Evolutionary conservation across 2,888 invertebrate genomes (phyloP), one percentile per base, ranked within the genome.

Genomic region (Drosophila pegasa): DNA sequence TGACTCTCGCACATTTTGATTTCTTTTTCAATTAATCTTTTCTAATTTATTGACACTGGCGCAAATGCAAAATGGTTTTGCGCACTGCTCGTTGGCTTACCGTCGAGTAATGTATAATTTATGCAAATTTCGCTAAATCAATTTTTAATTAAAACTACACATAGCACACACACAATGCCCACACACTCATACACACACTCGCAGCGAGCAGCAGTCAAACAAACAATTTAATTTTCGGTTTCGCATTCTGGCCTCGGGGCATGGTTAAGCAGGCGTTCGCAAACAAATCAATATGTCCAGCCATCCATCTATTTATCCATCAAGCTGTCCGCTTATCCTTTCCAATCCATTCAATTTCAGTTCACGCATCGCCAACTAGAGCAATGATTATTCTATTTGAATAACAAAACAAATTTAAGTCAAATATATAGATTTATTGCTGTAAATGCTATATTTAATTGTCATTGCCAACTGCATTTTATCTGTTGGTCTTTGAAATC

Each of bases 111-210:
- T 87, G 87, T 81, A 81, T 83, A 83, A 87, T 87, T 83, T 84
- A 83, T 83, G 83, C 83, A 83, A 83, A 83, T 83, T 80, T 79
- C 45, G 77, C 84, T 79, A 83, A 83, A 83, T 87, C 87, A 83
- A 83, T 83, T 83, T 83, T 83, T 83, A 83, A 83, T 83, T 87
- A 83, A 83, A 87, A 77, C 78, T 80, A 65, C 69, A 60, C 59
- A 75, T 51, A 56, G 25, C 18, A 33, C 37, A 35, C 27, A 37
- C 51, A 64, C 43, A 55, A n/a, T n/a, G n/a, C 50, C 50, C 54
- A 55, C 25, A 45, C 40, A 43, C 27, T 29, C 43, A 10, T 16
- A 27, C 35, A 45, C 31, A 37, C 56, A 50, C 29, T 43, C 38
- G 38, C 20, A 31, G 2, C 10, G 10, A 31, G 16, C n/a, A 25